These are phyloP conservation scores for Nasonia vitripennis DNA, from an alignment of 1,140 invertebrate genomes.

Conservation along the genomic window DNA sequence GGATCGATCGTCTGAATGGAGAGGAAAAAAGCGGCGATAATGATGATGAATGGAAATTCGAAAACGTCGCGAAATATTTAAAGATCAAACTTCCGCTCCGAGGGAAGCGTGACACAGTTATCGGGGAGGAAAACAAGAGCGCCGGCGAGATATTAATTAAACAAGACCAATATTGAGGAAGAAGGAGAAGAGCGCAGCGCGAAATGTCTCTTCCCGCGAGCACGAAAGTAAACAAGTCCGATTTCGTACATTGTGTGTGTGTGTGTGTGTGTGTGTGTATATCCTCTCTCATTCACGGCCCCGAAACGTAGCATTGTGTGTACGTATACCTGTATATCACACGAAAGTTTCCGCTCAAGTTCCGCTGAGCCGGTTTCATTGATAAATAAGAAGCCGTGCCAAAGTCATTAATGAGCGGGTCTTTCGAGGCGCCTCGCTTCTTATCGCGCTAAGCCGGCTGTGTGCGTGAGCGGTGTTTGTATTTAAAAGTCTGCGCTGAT, in stretches of 20 bases:
- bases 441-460: neutral
- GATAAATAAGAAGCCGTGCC: constrained; percentile 26
- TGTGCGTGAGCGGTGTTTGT: neutral
- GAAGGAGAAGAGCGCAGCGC: too few species aligned
- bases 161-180: too few species aligned
- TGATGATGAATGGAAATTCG: too few species aligned
- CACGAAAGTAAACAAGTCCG: neutral
- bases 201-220: too few species aligned
- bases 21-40: too few species aligned
- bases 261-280: too few species aligned
- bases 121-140: too few species aligned
- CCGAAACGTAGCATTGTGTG: neutral
- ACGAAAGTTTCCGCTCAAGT: constrained; percentile 4
- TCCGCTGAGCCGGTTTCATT: constrained; percentile 11
- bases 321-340: neutral
- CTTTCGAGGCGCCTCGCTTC: neutral
- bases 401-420: constrained; percentile 16
- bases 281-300: neutral
- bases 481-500: neutral
- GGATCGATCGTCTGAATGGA: too few species aligned
- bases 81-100: too few species aligned
- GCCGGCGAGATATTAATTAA: too few species aligned
- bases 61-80: too few species aligned
- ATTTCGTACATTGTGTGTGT: neutral
- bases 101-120: too few species aligned